phyloP scores from a whole-genome alignment of 2,888 invertebrate species.

The Metacarcinus magister region DNA sequence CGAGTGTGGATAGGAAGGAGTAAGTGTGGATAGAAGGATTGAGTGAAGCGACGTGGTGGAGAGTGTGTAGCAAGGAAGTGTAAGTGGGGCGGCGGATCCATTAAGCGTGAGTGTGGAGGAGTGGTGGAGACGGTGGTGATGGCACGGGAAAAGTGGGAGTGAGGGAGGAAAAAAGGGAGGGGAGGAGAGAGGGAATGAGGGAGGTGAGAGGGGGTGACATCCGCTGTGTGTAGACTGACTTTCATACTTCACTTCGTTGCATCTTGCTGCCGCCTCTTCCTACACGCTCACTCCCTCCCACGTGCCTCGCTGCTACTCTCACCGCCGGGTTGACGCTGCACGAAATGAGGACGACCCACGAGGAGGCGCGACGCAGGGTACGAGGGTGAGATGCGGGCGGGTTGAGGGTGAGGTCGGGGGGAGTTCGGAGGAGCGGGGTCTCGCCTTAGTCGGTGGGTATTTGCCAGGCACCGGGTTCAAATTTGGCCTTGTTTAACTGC shows the following conservation, averaged over 20 bases:
- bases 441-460: not conserved
- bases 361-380: no score
- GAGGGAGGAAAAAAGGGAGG: not conserved
- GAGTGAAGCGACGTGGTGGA: not conserved
- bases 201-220: not conserved
- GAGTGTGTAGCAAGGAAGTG: not conserved
- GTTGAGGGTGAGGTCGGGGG: no score
- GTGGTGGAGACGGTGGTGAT: not conserved
- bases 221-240: no score
- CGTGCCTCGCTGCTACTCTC: no score
- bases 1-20: not conserved
- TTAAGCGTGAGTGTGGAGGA: not conserved
- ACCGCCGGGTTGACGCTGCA: not conserved
- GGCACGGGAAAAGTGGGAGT: not conserved
- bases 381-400: no score
- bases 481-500: slow-evolving; percentile 74
- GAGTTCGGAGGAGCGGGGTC: not conserved
- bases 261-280: no score
- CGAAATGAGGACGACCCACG: no score
- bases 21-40: not conserved
- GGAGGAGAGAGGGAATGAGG: not conserved
- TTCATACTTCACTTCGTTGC: no score
- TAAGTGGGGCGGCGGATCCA: slow-evolving; percentile 11
- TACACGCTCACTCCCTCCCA: no score
- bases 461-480: slow-evolving; percentile 60